phyloP scores from a whole-genome alignment of 1,140 invertebrate genomes.

The Phthorimaea operculella region DNA sequence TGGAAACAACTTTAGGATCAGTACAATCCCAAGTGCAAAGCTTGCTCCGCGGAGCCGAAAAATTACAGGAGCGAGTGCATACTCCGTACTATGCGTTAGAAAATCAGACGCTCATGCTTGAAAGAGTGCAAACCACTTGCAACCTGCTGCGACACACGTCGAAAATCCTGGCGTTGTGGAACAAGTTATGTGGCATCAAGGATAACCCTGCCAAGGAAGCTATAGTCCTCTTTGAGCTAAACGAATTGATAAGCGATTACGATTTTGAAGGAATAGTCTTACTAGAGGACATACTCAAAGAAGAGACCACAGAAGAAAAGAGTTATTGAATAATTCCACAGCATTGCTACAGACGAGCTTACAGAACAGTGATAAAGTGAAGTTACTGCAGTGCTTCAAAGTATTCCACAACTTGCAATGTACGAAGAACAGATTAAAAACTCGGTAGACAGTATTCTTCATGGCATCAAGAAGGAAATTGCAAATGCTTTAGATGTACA shows the following conservation, averaged over 20 bases:
- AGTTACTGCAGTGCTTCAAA: conserved; percentile 61
- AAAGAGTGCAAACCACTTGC: conserved; percentile 86
- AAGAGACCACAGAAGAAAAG: conserved; percentile 36
- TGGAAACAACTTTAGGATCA: conserved; percentile 83
- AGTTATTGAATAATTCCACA: conserved; percentile 58
- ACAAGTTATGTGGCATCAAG: conserved; percentile 53
- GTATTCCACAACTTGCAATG: conserved; percentile 64
- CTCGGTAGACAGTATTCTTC: conserved; percentile 47
- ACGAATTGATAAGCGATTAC: conserved; percentile 66
- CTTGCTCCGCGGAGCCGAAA: conserved; percentile 79
- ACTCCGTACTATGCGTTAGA: conserved; percentile 86
- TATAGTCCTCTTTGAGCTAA: conserved; percentile 85
- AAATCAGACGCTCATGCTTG: conserved; percentile 83
- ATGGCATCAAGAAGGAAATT: conserved; percentile 45
- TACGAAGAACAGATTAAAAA: conserved; percentile 58
- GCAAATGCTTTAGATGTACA: conserved; percentile 51
- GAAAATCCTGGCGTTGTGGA: conserved; percentile 72
- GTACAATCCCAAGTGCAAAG: conserved; percentile 86
- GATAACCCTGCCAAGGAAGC: conserved; percentile 85
- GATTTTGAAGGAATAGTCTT: conserved; percentile 68
- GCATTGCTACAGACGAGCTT: conserved; percentile 66
- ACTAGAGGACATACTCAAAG: conserved; percentile 59
- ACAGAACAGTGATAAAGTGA: conserved; percentile 57
- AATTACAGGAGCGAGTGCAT: conserved; percentile 81
- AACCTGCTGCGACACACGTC: conserved; percentile 85